These are phyloP conservation scores for Microtus agrestis DNA, from an alignment of 2,797 vertebrate species.

Conservation along the genomic window DNA sequence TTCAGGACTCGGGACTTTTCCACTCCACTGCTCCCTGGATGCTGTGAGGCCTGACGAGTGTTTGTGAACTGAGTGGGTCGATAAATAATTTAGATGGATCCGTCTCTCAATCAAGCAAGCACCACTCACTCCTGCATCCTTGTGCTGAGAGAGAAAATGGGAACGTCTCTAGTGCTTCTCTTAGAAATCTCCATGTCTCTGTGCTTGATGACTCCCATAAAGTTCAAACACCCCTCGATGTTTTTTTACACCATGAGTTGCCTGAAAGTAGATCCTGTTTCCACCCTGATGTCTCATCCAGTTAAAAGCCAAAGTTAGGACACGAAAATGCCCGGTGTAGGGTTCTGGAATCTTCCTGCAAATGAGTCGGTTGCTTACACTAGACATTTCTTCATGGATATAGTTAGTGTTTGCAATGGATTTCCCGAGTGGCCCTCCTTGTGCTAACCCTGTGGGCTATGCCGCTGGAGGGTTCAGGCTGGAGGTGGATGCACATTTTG, in stretches of 20 bases:
- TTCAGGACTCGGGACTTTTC: not conserved
- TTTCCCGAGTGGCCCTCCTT: not conserved
- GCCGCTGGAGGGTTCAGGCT: not conserved
- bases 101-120: not conserved
- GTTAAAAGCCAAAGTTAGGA: not conserved
- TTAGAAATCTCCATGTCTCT: not conserved
- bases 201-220: not conserved
- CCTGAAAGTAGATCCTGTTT: slow-evolving; percentile 9
- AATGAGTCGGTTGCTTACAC: not conserved
- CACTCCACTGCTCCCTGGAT: not conserved
- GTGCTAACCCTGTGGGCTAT: not conserved
- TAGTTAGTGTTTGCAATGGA: not conserved
- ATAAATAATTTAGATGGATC: slow-evolving; percentile 7
- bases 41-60: not conserved
- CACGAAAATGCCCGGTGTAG: not conserved
- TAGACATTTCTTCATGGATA: not conserved
- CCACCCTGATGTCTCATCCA: not conserved
- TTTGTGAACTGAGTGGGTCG: slow-evolving; percentile 20
- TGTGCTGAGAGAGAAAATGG: not conserved
- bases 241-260: not conserved
- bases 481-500: not conserved
- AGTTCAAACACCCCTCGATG: not conserved
- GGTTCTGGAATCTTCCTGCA: not conserved
- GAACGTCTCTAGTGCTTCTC: not conserved
- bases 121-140: not conserved